phyloP scores from a whole-genome alignment of 1,140 invertebrate genomes.

The Rhagoletis pomonella region DNA sequence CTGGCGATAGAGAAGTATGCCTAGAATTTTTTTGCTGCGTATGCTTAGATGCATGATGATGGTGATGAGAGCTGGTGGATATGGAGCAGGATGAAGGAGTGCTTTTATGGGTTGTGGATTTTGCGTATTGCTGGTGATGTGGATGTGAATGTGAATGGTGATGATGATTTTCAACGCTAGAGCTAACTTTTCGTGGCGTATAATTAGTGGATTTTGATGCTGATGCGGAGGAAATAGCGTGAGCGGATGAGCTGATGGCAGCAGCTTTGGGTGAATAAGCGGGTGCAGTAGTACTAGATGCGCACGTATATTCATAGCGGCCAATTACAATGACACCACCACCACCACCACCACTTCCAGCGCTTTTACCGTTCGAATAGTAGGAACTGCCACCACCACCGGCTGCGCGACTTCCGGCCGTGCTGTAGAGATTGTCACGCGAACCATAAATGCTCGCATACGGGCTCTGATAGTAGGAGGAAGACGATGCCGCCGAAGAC shows the following conservation, averaged over 20 bases:
- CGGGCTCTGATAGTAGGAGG: constrained; percentile 67
- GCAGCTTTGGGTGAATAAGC: constrained; percentile 45
- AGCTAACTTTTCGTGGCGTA: not conserved
- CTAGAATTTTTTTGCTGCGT: not conserved
- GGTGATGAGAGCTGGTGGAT: not conserved
- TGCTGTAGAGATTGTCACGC: constrained; percentile 69
- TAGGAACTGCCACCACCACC: constrained; percentile 56
- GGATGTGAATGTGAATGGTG: not conserved
- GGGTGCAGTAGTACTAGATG: constrained; percentile 32
- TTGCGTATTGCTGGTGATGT: constrained; percentile 41
- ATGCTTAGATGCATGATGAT: constrained; percentile 25
- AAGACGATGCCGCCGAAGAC: not conserved
- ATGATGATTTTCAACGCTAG: constrained; percentile 28
- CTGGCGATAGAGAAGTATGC: not conserved
- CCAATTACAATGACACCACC: constrained; percentile 57
- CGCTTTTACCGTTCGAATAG: constrained; percentile 65
- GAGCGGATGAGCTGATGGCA: constrained; percentile 48
- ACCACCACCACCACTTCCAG: not conserved
- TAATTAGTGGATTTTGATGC: constrained; percentile 54
- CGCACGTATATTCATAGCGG: constrained; percentile 65
- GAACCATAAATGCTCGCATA: constrained; percentile 71
- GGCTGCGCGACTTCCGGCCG: constrained; percentile 53
- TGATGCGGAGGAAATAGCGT: constrained; percentile 62
- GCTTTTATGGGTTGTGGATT: constrained; percentile 20
- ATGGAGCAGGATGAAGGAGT: constrained; percentile 1